Evolutionary conservation across 2,113 vertebrate species (phyloP).

Genomic region (Dromas ardeola): DNA sequence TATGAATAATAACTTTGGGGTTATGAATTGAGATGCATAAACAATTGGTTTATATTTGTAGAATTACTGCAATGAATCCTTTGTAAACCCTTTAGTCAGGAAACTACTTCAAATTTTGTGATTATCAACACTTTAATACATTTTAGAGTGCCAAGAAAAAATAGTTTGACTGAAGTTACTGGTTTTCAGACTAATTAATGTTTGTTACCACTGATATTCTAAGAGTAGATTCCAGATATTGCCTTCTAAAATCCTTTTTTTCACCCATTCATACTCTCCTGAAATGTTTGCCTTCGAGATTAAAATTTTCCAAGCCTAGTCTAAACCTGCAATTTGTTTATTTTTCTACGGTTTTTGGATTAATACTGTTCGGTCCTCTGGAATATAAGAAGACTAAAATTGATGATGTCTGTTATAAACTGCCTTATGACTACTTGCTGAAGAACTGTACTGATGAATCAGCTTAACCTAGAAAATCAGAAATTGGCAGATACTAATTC

Average conservation of each 20-base stretch:
- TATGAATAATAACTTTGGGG: neutral
- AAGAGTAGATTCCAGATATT: neutral
- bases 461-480: neutral
- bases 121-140: neutral
- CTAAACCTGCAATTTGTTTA: neutral
- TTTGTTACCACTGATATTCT: neutral
- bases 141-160: neutral
- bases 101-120: neutral
- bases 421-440: neutral
- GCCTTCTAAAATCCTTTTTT: neutral
- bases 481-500: neutral
- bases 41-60: neutral
- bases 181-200: neutral
- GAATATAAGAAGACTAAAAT: neutral
- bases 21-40: neutral
- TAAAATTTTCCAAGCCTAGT: neutral
- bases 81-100: neutral
- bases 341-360: neutral
- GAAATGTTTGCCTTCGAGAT: neutral
- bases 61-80: neutral
- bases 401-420: neutral
- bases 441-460: conserved; percentile 10
- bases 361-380: neutral
- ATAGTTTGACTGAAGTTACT: neutral
- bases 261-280: neutral